These are phyloP conservation scores for Lota lota DNA, from an alignment of 2,113 vertebrate species.

Conservation along the genomic window DNA sequence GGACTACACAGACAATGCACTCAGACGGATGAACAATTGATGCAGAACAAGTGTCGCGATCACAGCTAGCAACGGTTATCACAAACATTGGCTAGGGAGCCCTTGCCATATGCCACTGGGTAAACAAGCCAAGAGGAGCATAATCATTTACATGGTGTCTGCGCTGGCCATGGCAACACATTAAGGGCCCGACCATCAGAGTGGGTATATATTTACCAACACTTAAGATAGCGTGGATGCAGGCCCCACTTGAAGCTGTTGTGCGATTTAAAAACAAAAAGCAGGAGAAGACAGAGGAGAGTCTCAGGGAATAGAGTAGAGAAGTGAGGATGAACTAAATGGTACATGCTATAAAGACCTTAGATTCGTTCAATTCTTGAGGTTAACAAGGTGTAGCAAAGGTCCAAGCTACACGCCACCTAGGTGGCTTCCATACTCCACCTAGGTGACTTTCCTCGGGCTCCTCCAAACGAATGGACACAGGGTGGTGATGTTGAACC, in stretches of 20 bases:
- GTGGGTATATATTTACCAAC: conserved; percentile 9
- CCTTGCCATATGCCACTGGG: not conserved
- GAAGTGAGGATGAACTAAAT: no score
- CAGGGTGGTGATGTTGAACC: no score
- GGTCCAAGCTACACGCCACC: no score
- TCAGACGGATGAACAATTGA: conserved; percentile 28
- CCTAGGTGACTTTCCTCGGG: no score
- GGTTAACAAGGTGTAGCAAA: no score
- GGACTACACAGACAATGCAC: not conserved
- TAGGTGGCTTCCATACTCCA: no score
- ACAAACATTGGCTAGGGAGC: conserved; percentile 13
- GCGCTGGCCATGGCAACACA: not conserved
- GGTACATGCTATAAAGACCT: no score
- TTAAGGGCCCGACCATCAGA: not conserved
- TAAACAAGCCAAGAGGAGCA: conserved; percentile 9
- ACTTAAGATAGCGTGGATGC: conserved; percentile 14
- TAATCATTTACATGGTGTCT: not conserved
- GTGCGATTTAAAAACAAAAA: conserved; percentile 4
- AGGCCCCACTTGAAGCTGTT: conserved; percentile 8
- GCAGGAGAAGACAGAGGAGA: not conserved
- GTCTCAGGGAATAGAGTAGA: no score
- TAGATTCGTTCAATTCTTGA: no score
- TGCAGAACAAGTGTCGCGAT: conserved; percentile 10
- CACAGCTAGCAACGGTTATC: conserved; percentile 16
- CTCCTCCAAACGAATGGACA: no score